Conservation (phyloP, 2,113 vertebrate genomes). For the Gambusia affinis region DNA sequence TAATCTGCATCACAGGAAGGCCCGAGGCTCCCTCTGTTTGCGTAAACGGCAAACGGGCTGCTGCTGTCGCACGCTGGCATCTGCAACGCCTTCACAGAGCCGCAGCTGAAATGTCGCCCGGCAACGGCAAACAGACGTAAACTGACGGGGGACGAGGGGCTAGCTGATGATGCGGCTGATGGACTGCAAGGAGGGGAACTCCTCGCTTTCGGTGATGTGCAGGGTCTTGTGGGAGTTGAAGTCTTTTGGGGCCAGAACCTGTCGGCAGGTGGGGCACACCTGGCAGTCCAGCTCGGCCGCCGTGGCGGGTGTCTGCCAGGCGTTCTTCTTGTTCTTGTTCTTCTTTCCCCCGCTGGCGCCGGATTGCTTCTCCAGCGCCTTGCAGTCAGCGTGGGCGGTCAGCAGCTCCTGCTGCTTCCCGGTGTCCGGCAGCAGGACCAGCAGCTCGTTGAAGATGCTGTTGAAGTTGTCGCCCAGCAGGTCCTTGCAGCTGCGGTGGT, state of each 20-base stretch:
- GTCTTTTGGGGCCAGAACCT: slow-evolving; percentile 91
- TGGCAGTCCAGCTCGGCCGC: slow-evolving; percentile 86
- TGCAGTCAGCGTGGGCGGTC: slow-evolving; percentile 86
- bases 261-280: slow-evolving; percentile 91
- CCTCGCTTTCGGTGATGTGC: slow-evolving; percentile 86
- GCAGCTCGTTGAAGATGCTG: slow-evolving; percentile 91
- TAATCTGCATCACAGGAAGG: slow-evolving; percentile 3
- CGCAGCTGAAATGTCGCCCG: not conserved
- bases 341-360: slow-evolving; percentile 74
- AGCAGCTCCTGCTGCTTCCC: slow-evolving; percentile 96
- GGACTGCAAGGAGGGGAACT: slow-evolving; percentile 95
- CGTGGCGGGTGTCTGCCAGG: slow-evolving; percentile 81
- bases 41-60: slow-evolving; percentile 15
- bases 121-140: not conserved
- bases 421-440: slow-evolving; percentile 92
- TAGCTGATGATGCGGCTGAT: slow-evolving; percentile 94
- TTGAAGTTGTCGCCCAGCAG: slow-evolving; percentile 92
- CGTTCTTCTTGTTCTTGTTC: slow-evolving; percentile 88
- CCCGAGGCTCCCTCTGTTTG: slow-evolving; percentile 20
- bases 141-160: slow-evolving; percentile 47
- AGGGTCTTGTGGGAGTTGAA: slow-evolving; percentile 88
- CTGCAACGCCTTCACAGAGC: slow-evolving; percentile 5
- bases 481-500: slow-evolving; percentile 86
- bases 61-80: slow-evolving; percentile 7
- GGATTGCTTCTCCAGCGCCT: slow-evolving; percentile 79